These are phyloP conservation scores for Muscicapa comitata DNA, from an alignment of 2,797 vertebrate genomes.

Conservation along the genomic window DNA sequence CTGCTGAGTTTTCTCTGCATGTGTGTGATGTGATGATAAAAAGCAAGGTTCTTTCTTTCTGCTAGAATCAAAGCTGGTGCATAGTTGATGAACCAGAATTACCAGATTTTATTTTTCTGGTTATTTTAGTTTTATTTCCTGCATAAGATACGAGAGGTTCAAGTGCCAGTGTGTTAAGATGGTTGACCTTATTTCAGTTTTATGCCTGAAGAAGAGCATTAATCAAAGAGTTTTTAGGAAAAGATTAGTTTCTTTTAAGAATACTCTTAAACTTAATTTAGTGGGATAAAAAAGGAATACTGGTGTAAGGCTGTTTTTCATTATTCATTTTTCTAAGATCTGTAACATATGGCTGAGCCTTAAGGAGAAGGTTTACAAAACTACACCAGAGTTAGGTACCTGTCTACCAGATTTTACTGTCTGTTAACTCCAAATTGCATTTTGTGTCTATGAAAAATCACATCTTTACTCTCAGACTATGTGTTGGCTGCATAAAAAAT, in stretches of 20 bases:
- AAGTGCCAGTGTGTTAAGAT: background rate
- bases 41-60: background rate
- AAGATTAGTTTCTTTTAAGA: background rate
- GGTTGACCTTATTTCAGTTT: background rate
- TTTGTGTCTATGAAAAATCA: background rate
- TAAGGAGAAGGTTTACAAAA: background rate
- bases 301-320: background rate
- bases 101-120: background rate
- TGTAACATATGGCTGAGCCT: background rate
- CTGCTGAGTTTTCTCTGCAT: background rate
- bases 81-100: background rate
- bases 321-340: background rate
- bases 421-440: background rate
- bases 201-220: background rate
- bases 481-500: background rate
- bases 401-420: background rate
- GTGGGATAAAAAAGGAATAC: background rate
- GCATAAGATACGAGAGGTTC: background rate
- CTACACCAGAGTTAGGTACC: background rate
- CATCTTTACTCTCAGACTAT: background rate
- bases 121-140: background rate
- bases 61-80: background rate
- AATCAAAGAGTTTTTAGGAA: background rate
- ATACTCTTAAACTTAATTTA: background rate
- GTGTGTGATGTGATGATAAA: background rate